Evolutionary conservation across 2,113 vertebrate species (phyloP).

Genomic region (Strix uralensis): DNA sequence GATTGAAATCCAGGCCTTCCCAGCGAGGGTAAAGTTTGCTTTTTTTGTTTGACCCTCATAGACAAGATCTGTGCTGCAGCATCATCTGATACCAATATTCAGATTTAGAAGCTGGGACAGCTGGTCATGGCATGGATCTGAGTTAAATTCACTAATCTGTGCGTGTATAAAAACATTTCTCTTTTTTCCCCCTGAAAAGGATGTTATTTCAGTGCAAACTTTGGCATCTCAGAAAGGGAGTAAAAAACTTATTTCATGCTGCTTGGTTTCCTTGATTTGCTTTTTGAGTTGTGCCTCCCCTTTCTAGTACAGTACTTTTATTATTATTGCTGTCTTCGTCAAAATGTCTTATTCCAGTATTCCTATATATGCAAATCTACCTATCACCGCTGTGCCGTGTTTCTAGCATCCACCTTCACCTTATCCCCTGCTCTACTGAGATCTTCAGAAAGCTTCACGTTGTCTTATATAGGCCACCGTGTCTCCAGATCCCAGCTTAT

Average conservation of each 20-base stretch:
- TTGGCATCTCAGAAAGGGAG: constrained; percentile 18
- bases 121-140: background rate
- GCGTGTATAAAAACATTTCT: background rate
- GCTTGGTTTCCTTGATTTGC: background rate
- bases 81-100: background rate
- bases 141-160: background rate
- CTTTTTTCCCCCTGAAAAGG: background rate
- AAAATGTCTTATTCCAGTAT: background rate
- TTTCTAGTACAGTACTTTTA: background rate
- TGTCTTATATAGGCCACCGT: fast-evolving
- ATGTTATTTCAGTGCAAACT: background rate
- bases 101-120: background rate
- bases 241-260: background rate
- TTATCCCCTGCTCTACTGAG: background rate
- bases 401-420: background rate
- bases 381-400: fast-evolving
- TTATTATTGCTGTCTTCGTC: background rate
- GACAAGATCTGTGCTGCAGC: background rate
- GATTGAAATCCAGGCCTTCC: background rate
- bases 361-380: background rate
- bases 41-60: background rate
- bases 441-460: fast-evolving
- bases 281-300: background rate
- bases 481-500: background rate
- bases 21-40: background rate